These are phyloP conservation scores for Odontophorus gujanensis DNA, from an alignment of 2,113 vertebrate genomes.

Conservation along the genomic window DNA sequence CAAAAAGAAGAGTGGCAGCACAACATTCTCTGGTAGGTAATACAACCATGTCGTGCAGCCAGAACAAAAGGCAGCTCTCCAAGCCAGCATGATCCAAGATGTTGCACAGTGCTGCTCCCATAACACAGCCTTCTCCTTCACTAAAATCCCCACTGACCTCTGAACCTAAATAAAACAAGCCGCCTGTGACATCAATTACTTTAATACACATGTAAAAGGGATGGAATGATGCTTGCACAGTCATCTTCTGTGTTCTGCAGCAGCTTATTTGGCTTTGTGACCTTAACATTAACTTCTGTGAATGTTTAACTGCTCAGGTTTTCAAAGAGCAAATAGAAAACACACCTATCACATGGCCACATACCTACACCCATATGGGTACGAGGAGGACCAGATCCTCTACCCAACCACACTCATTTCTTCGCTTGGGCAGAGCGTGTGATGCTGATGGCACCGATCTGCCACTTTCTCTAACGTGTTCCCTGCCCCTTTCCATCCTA, in stretches of 20 bases:
- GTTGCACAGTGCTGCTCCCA: neutral
- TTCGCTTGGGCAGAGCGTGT: rapidly evolving
- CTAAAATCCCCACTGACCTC: neutral
- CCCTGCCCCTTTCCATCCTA: neutral
- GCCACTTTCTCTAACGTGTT: neutral
- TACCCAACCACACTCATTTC: neutral
- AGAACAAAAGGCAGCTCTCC: neutral
- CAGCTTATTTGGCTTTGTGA: slow-evolving; percentile 17
- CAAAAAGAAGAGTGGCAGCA: neutral
- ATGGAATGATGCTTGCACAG: neutral
- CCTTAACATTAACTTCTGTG: neutral
- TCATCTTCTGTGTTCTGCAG: rapidly evolving
- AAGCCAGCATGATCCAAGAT: neutral
- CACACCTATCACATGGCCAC: neutral
- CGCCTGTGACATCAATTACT: rapidly evolving
- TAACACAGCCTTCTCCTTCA: neutral
- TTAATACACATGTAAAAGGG: neutral
- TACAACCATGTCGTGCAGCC: neutral
- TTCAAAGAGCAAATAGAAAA: neutral
- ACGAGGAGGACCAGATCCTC: neutral
- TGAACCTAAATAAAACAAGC: neutral
- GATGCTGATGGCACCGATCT: neutral
- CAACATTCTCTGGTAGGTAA: neutral
- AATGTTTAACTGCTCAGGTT: slow-evolving; percentile 27
- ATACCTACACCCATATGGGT: neutral